phyloP scores from a whole-genome alignment of 1,140 invertebrate species.

The Bombus haemorrhoidalis region DNA sequence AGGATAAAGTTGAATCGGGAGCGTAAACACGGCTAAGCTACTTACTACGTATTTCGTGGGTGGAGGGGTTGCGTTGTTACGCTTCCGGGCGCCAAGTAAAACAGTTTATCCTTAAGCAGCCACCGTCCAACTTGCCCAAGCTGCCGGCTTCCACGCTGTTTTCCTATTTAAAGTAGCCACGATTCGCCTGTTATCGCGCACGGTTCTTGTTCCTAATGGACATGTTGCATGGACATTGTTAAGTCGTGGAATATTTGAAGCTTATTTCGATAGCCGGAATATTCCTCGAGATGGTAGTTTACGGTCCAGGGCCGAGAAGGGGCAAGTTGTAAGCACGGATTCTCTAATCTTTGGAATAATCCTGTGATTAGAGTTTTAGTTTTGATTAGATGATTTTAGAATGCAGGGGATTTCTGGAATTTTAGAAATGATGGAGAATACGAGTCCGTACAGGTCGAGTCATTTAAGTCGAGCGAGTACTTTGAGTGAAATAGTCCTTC shows the following conservation, averaged over 20 bases:
- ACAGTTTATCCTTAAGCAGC: slow-evolving; percentile 47
- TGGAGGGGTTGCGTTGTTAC: slow-evolving; percentile 15
- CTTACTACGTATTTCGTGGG: slow-evolving; percentile 54
- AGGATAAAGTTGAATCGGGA: slow-evolving; percentile 61
- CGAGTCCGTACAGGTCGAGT: too few relatives aligned
- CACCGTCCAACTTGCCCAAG: not conserved
- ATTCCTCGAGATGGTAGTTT: not conserved
- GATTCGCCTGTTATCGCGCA: slow-evolving; percentile 12
- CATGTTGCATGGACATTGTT: not conserved
- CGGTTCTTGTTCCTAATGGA: slow-evolving; percentile 1
- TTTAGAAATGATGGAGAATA: not conserved
- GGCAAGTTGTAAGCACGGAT: not conserved
- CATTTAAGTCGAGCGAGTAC: not conserved
- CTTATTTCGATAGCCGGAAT: not conserved
- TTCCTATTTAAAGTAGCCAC: slow-evolving; percentile 19
- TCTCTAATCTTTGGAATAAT: not conserved
- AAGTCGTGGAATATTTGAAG: not conserved
- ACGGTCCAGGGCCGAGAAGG: not conserved
- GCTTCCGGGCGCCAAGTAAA: slow-evolving; percentile 43
- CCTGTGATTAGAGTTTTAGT: not conserved
- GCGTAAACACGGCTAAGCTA: slow-evolving; percentile 60
- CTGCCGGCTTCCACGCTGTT: not conserved
- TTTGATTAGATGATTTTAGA: not conserved
- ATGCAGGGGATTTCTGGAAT: not conserved
- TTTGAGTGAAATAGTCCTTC: not conserved